phyloP scores from a whole-genome alignment of 2,888 invertebrate species.

The Cylindroiulus punctatus region DNA sequence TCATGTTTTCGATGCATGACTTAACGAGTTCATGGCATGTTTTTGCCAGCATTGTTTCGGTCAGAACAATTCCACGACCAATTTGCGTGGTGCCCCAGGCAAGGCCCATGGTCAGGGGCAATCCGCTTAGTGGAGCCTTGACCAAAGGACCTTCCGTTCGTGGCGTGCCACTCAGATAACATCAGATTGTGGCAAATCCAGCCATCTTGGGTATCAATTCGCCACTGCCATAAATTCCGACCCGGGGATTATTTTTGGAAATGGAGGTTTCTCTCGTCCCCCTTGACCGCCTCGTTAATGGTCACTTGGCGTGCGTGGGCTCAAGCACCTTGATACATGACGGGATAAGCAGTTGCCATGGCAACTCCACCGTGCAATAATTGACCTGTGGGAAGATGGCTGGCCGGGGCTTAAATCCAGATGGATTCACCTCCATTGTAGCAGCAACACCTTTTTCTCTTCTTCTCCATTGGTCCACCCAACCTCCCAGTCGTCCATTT shows the following conservation, averaged over 20 bases:
- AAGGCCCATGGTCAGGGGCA: background rate
- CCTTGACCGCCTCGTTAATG: constrained; percentile 3
- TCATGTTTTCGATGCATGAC: no score
- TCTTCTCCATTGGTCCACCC: background rate
- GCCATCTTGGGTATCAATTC: background rate
- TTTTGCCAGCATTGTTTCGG: no score
- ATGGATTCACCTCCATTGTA: constrained; percentile 11
- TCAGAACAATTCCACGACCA: no score
- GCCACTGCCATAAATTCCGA: background rate
- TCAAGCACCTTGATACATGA: constrained; percentile 10
- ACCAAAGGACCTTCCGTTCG: background rate
- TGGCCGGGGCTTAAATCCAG: background rate
- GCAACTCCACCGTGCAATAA: constrained; percentile 2
- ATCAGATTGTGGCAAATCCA: background rate
- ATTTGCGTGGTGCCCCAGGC: no score
- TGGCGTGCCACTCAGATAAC: background rate
- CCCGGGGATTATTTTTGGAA: background rate
- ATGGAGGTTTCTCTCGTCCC: background rate
- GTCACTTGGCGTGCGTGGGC: background rate
- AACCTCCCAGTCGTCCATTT: background rate
- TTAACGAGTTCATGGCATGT: no score
- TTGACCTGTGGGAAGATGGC: constrained; percentile 11
- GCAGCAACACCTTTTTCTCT: background rate
- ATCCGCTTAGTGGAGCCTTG: background rate
- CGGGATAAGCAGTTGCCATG: background rate